These are phyloP conservation scores for Burhinus oedicnemus DNA, from an alignment of 2,113 vertebrate genomes.

Conservation along the genomic window DNA sequence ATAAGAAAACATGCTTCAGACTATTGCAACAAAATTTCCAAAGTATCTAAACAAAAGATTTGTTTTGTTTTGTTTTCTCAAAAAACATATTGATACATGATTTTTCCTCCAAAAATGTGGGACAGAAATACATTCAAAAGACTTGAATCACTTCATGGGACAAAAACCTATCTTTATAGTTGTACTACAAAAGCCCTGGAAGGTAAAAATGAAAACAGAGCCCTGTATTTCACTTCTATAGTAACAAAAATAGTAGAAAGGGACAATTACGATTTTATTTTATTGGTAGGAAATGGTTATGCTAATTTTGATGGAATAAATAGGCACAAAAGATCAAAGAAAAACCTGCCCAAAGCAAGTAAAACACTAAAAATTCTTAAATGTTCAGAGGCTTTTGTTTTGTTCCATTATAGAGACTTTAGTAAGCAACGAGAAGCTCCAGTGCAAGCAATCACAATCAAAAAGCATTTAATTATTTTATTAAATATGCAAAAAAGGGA, in stretches of 20 bases:
- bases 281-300: background rate
- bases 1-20: background rate
- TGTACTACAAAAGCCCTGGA: background rate
- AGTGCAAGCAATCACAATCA: background rate
- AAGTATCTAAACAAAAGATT: background rate
- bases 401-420: background rate
- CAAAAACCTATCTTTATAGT: background rate
- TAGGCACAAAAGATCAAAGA: background rate
- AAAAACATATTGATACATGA: background rate
- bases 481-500: background rate
- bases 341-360: background rate
- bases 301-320: slow-evolving; percentile 29
- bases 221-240: background rate
- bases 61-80: background rate
- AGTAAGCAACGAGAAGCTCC: background rate
- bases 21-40: background rate
- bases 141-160: background rate
- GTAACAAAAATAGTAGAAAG: background rate
- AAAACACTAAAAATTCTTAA: background rate
- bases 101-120: background rate
- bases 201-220: background rate
- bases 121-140: background rate
- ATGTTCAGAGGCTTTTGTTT: background rate
- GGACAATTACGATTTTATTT: background rate
- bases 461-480: background rate